phyloP scores from a whole-genome alignment of 2,797 vertebrate genomes.

The Macropus fuliginosus region DNA sequence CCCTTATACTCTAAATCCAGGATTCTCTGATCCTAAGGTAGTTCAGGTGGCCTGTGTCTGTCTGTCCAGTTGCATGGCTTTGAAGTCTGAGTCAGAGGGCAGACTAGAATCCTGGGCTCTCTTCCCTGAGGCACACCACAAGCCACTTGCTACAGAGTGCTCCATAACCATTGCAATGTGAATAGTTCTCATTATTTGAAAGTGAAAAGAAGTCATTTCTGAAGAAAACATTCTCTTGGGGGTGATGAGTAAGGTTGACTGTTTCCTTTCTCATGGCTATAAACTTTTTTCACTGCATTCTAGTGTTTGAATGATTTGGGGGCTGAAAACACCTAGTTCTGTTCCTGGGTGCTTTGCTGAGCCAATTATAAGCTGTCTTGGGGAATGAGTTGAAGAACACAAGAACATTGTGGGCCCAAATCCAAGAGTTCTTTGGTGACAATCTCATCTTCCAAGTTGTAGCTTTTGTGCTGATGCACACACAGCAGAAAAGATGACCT shows the following conservation, averaged over 20 bases:
- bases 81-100: neutral
- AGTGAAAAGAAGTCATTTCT: conserved; percentile 42
- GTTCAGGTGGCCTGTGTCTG: too few relatives aligned
- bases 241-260: neutral
- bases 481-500: neutral
- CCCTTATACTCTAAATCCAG: neutral
- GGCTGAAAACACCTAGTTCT: conserved; percentile 39
- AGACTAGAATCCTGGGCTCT: neutral
- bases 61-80: neutral
- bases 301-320: conserved; percentile 53
- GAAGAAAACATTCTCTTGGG: conserved; percentile 58
- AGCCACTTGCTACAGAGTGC: neutral
- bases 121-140: neutral
- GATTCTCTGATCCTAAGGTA: too few relatives aligned
- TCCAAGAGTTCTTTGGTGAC: neutral
- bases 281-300: conserved; percentile 43
- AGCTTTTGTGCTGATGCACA: neutral
- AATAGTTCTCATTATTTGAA: conserved; percentile 18
- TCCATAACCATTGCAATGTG: conserved; percentile 35
- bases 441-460: neutral
- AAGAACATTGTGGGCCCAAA: neutral
- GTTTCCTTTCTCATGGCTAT: conserved; percentile 51
- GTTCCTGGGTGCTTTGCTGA: conserved; percentile 22
- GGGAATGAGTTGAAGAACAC: neutral
- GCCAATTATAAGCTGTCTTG: conserved; percentile 23